Conservation (phyloP, 2,888 invertebrate genomes). For the Diarsia rubi region DNA sequence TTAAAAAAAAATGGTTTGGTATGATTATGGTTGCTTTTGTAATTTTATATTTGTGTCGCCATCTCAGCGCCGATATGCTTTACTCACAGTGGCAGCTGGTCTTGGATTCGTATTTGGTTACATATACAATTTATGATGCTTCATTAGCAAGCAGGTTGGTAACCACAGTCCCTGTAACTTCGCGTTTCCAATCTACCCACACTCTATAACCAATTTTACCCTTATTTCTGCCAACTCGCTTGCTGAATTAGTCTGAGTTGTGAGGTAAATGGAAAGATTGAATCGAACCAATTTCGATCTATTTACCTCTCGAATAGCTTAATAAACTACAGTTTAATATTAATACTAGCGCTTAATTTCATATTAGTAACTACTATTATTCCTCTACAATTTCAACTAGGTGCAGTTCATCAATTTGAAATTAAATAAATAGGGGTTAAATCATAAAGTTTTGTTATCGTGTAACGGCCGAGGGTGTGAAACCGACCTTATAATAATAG, state of each 20-base stretch:
- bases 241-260: background rate
- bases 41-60: background rate
- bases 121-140: background rate
- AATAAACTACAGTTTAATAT: slow-evolving; percentile 22
- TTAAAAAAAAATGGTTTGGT: background rate
- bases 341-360: slow-evolving; percentile 22
- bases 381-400: slow-evolving; percentile 12
- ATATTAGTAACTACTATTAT: slow-evolving; percentile 36
- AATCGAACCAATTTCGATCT: background rate
- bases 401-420: slow-evolving; percentile 32
- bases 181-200: background rate
- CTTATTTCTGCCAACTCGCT: slow-evolving; percentile 23
- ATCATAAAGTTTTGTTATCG: background rate
- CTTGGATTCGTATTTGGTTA: background rate
- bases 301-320: slow-evolving; percentile 15
- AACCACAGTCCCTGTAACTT: background rate
- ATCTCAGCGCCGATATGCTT: background rate
- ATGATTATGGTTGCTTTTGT: background rate
- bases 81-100: background rate
- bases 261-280: slow-evolving; percentile 28
- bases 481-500: slow-evolving; percentile 4
- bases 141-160: background rate
- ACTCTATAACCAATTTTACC: background rate
- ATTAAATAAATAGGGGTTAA: slow-evolving; percentile 3
- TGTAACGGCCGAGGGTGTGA: background rate